phyloP scores from a whole-genome alignment of 1,140 invertebrate genomes.

The Leptinotarsa lineolata region DNA sequence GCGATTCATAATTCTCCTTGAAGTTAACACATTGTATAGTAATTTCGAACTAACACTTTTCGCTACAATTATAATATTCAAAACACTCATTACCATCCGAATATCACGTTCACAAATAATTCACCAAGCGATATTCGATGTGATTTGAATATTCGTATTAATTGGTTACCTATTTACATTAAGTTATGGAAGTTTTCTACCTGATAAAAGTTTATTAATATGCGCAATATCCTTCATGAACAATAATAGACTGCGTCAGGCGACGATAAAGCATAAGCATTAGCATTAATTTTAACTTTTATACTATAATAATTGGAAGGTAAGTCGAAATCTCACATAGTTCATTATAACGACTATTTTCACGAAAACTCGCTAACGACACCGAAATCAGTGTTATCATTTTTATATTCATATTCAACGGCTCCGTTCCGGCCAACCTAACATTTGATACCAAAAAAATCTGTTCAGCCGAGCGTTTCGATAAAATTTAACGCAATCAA shows the following conservation, averaged over 20 bases:
- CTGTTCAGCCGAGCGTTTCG: too few relatives aligned
- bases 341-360: neutral
- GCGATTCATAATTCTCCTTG: too few relatives aligned
- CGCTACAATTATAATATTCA: neutral
- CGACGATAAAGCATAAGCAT: constrained; percentile 18
- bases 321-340: neutral
- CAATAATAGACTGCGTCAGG: constrained; percentile 22
- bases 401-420: too few relatives aligned
- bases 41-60: neutral
- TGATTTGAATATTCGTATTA: constrained; percentile 27
- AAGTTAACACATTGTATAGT: neutral
- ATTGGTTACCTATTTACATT: constrained; percentile 28
- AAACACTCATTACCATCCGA: neutral
- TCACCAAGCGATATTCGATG: constrained; percentile 1
- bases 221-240: constrained; percentile 24
- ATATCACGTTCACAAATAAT: constrained; percentile 15
- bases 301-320: constrained; percentile 10
- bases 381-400: too few relatives aligned
- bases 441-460: too few relatives aligned
- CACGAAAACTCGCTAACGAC: neutral
- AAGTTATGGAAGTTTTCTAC: constrained; percentile 26
- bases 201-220: constrained; percentile 27
- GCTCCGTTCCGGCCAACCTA: too few relatives aligned
- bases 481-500: too few relatives aligned
- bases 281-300: constrained; percentile 25